phyloP scores from a whole-genome alignment of 1,140 invertebrate genomes.

The Trichogramma pretiosum region DNA sequence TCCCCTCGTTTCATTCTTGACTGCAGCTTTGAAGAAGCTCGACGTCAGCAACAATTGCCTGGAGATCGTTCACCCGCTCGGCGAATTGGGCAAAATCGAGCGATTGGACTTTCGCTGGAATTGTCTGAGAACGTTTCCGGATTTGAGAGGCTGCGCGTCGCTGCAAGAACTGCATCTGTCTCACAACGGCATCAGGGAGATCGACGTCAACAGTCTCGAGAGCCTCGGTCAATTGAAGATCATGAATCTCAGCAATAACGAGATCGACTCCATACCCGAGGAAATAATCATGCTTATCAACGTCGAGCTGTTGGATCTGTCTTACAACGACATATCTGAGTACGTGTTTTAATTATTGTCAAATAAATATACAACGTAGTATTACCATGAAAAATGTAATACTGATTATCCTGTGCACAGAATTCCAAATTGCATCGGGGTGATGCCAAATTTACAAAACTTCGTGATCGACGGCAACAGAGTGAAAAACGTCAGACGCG shows the following conservation, averaged over 20 bases:
- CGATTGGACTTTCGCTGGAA: constrained; percentile 71
- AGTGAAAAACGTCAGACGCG: constrained; percentile 63
- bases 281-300: constrained; percentile 66
- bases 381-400: too few species aligned
- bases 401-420: constrained; percentile 39
- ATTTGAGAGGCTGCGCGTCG: constrained; percentile 57
- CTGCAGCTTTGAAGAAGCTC: constrained; percentile 47
- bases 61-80: constrained; percentile 61
- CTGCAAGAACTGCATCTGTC: constrained; percentile 69
- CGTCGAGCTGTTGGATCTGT: constrained; percentile 71
- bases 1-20: constrained; percentile 1
- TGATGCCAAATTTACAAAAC: constrained; percentile 71
- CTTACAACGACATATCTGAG: constrained; percentile 70
- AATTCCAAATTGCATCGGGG: constrained; percentile 64
- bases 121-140: constrained; percentile 56
- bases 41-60: constrained; percentile 54
- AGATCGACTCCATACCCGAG: constrained; percentile 63
- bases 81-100: constrained; percentile 71
- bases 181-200: constrained; percentile 67
- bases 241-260: constrained; percentile 69
- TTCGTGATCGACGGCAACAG: constrained; percentile 81
- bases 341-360: too few species aligned
- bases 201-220: constrained; percentile 57
- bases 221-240: constrained; percentile 60
- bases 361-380: too few species aligned